These are phyloP conservation scores for Danionella cerebrum DNA, from an alignment of 2,113 vertebrate species.

Conservation along the genomic window DNA sequence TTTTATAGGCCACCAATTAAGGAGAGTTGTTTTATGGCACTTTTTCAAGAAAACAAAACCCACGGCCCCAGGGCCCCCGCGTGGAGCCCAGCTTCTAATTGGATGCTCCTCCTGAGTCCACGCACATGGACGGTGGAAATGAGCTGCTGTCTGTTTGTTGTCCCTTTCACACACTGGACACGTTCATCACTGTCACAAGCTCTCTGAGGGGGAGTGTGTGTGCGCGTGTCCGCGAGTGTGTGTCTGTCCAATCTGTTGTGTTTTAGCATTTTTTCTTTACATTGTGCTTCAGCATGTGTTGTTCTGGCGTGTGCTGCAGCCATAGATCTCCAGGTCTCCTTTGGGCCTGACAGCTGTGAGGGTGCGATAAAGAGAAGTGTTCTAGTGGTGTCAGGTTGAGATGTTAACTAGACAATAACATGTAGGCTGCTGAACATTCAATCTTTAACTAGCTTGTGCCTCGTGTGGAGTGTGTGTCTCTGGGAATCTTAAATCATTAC, in stretches of 20 bases:
- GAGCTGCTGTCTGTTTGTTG: constrained; percentile 18
- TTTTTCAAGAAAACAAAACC: constrained; percentile 31
- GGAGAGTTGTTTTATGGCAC: constrained; percentile 31
- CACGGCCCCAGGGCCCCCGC: not conserved
- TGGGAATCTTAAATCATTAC: not conserved
- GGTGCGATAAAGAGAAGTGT: not conserved
- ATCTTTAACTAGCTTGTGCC: not conserved
- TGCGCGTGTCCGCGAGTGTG: not conserved
- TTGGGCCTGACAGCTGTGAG: not conserved
- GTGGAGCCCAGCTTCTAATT: constrained; percentile 18
- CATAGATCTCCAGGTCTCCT: not conserved
- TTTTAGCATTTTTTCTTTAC: constrained; percentile 6
- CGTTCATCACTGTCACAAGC: constrained; percentile 18
- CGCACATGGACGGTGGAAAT: constrained; percentile 18
- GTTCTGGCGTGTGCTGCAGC: not conserved
- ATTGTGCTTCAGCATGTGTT: not conserved
- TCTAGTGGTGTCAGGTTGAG: not conserved
- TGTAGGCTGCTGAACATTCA: not conserved
- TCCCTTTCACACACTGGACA: constrained; percentile 3
- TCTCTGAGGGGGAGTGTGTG: not conserved
- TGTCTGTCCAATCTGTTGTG: not conserved
- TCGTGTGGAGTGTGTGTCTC: not conserved
- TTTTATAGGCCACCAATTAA: constrained; percentile 40
- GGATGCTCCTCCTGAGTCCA: constrained; percentile 13
- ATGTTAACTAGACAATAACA: constrained; percentile 18